Evolutionary conservation across 2,888 invertebrate species (phyloP).

Genomic region (Hetaerina titia): DNA sequence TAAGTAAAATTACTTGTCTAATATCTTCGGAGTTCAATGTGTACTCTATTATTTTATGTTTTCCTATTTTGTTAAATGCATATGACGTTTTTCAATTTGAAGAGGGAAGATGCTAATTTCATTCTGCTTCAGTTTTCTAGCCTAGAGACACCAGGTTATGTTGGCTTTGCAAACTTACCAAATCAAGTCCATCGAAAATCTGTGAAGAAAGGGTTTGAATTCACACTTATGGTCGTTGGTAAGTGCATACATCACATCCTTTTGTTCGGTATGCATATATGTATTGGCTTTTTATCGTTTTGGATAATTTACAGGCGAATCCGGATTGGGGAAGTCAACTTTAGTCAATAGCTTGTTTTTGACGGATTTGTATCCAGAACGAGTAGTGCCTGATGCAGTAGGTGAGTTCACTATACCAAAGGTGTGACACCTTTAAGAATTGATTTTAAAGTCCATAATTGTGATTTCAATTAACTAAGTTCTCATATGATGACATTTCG

Average conservation of each 20-base stretch:
- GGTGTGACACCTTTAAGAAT: background rate
- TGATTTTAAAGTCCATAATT: background rate
- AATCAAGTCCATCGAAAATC: constrained; percentile 98
- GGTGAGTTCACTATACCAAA: constrained; percentile 79
- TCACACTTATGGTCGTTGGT: constrained; percentile 97
- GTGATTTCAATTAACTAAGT: background rate
- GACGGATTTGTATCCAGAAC: constrained; percentile 96
- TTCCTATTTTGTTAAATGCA: constrained; percentile 63
- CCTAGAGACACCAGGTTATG: constrained; percentile 91
- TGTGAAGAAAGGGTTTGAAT: constrained; percentile 98
- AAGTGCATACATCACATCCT: constrained; percentile 71
- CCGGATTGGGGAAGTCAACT: constrained; percentile 96
- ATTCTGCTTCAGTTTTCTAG: constrained; percentile 86
- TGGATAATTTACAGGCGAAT: constrained; percentile 80
- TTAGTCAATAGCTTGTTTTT: constrained; percentile 96
- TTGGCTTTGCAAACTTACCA: constrained; percentile 96
- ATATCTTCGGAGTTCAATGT: background rate
- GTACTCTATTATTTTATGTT: constrained; percentile 29
- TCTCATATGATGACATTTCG: background rate
- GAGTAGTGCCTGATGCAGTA: constrained; percentile 91
- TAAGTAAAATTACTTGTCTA: constrained; percentile 76
- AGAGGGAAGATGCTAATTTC: constrained; percentile 65
- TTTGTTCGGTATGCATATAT: background rate
- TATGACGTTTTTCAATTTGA: constrained; percentile 62
- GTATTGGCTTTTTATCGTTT: background rate